phyloP scores from a whole-genome alignment of 2,113 vertebrate genomes.

The Rallus limicola region DNA sequence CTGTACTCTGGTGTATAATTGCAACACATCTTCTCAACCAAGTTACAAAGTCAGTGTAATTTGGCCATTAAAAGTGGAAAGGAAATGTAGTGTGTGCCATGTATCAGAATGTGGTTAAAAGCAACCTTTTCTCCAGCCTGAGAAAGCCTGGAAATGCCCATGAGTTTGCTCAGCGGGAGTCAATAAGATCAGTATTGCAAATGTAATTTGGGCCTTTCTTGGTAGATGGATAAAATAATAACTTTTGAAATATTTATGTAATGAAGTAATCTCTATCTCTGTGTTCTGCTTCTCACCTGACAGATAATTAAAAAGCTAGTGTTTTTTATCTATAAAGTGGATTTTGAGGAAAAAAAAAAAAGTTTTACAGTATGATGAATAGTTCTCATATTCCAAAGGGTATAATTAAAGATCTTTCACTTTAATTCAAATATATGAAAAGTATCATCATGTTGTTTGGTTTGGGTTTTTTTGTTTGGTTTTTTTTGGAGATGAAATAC shows the following conservation, averaged over 20 bases:
- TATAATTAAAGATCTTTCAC: neutral
- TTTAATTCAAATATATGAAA: neutral
- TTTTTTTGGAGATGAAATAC: neutral
- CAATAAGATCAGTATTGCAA: neutral
- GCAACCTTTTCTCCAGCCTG: neutral
- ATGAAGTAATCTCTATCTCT: neutral
- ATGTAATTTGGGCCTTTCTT: neutral
- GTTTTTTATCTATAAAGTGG: neutral
- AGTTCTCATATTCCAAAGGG: neutral
- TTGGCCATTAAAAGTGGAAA: neutral
- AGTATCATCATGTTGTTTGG: accelerated
- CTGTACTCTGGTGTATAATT: neutral
- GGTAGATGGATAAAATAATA: neutral
- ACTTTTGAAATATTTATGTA: neutral
- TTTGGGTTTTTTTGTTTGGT: neutral
- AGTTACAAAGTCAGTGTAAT: neutral
- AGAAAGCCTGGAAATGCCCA: neutral
- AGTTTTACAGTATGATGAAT: neutral
- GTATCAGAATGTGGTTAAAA: neutral
- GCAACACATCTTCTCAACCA: neutral
- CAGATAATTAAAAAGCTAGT: neutral
- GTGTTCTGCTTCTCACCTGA: neutral
- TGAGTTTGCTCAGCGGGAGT: neutral
- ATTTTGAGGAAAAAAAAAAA: neutral
- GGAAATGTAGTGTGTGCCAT: neutral